phyloP scores from a whole-genome alignment of 2,113 vertebrate species.

The Hucho hucho region DNA sequence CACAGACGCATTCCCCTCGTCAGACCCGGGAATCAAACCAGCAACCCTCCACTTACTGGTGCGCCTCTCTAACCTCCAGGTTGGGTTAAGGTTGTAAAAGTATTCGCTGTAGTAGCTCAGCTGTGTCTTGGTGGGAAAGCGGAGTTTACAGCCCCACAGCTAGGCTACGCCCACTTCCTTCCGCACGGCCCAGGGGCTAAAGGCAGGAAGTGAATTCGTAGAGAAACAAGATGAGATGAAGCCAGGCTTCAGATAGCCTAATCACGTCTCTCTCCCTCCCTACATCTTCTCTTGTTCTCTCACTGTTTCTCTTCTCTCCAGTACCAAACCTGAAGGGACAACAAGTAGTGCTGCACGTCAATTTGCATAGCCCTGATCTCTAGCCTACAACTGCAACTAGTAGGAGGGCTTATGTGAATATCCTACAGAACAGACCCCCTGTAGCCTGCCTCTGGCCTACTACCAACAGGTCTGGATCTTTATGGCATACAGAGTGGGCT shows the following conservation, averaged over 20 bases:
- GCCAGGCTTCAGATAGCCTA: constrained; percentile 49
- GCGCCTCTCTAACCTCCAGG: too few relatives aligned
- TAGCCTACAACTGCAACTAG: too few relatives aligned
- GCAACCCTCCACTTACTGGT: too few relatives aligned
- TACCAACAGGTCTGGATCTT: not conserved
- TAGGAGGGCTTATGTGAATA: too few relatives aligned
- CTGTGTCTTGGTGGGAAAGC: constrained; percentile 14
- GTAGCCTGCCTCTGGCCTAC: not conserved
- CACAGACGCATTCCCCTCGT: too few relatives aligned
- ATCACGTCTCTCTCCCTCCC: constrained; percentile 28
- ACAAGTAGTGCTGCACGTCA: too few relatives aligned
- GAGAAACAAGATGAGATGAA: constrained; percentile 76
- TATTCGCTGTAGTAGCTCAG: not conserved
- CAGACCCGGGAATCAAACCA: too few relatives aligned
- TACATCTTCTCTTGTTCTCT: not conserved
- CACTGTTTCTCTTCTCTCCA: not conserved
- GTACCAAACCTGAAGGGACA: too few relatives aligned
- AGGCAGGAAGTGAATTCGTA: constrained; percentile 75
- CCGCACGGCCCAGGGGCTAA: constrained; percentile 53
- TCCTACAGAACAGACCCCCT: too few relatives aligned
- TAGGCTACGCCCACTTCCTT: constrained; percentile 62
- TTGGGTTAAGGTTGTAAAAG: not conserved
- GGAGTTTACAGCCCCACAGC: constrained; percentile 11
- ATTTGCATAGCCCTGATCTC: too few relatives aligned
- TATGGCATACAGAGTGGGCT: not conserved